Base-by-base conservation (phyloP, 2,888 invertebrate species). In the Hermaeophaga mercurialis region DNA sequence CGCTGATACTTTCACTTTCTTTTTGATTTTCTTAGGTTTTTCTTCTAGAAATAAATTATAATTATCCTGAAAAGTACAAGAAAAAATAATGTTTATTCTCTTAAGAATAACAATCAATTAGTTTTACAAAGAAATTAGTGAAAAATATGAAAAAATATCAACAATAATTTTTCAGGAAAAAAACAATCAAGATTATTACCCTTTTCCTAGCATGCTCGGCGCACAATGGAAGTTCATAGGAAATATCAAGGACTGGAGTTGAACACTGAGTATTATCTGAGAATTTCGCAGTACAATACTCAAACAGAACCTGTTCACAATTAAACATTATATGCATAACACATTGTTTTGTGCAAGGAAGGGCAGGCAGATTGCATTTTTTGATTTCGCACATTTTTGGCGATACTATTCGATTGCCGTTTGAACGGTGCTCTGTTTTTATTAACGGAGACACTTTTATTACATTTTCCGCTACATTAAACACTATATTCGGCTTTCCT, bases 281-380 rank as follows among this genome's bases (percentile, higher is more conserved):
- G 75, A 88, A 88, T 76, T 90, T 89, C 58, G 89, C 90, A 58
- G 90, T 89, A 76, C 91, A 91, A 68, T 88, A 87, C 73, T 86
- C 85, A 77, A 89, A 91, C 57, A 79, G 64, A 36, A 76, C 73
- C 79, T 96, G 95, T 69, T 92, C 91, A 7, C 87, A 84, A 75
- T 93, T 92, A 61, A 86, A 82, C 79, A 92, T 90, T 66, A 95
- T 90, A 80, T 96, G 96, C 59, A 85, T 79, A 31, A 88, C 81
- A 76, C 95, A 96, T 74, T 93, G 89, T 57, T 90, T 86, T 0
- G 91, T 87, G 73, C 88, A 90, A 0, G 91, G 90, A 66, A 92
- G 71, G 2, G 90, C 86, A 1, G 76, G 73, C 59, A 78, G 77
- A 12, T 70, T 50, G 59, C 73, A 73, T 34, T 70, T 65, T 9